Percentiles rank a stretch among this genome's conserved stretches.
Evolutionary conservation across 2,888 invertebrate genomes (phyloP).

Genomic region (Chrysolina haemoptera): DNA sequence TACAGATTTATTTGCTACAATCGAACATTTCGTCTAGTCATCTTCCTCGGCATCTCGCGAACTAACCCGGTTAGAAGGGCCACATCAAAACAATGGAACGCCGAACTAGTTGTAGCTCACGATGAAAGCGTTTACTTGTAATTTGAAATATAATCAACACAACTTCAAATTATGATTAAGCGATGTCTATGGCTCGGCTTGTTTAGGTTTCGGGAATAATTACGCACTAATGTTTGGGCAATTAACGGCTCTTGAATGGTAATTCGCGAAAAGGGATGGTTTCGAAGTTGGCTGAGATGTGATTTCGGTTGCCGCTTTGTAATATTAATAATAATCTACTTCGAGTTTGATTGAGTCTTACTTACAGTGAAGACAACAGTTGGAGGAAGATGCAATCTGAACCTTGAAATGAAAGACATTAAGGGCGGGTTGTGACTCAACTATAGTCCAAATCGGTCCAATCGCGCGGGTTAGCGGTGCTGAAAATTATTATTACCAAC

Average conservation of each 20-base stretch:
- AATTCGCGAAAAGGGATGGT: constrained; percentile 26
- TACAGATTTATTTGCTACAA: constrained; percentile 8
- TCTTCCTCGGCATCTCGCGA: constrained; percentile 1
- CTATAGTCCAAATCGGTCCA: too few species aligned
- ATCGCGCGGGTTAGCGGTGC: too few species aligned
- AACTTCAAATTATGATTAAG: constrained; percentile 52
- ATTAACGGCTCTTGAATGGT: constrained; percentile 44
- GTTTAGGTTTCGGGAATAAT: constrained; percentile 43
- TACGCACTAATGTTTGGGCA: constrained; percentile 49
- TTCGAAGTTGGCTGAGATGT: background rate
- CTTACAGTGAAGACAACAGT: too few species aligned
- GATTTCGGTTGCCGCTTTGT: constrained; percentile 2
- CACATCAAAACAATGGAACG: constrained; percentile 41
- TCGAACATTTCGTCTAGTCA: constrained; percentile 9
- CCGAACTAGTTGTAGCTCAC: constrained; percentile 38
- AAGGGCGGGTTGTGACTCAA: too few species aligned
- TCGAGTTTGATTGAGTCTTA: too few species aligned
- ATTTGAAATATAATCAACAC: constrained; percentile 50
- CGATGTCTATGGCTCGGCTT: constrained; percentile 11
- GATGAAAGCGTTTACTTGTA: constrained; percentile 52
- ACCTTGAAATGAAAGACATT: too few species aligned
- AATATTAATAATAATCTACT: too few species aligned
- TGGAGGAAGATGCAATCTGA: too few species aligned
- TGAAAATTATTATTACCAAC: too few species aligned
- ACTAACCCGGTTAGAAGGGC: constrained; percentile 26